Evolutionary conservation across 2,888 invertebrate genomes (phyloP).

Genomic region (Drosophila longiperda): DNA sequence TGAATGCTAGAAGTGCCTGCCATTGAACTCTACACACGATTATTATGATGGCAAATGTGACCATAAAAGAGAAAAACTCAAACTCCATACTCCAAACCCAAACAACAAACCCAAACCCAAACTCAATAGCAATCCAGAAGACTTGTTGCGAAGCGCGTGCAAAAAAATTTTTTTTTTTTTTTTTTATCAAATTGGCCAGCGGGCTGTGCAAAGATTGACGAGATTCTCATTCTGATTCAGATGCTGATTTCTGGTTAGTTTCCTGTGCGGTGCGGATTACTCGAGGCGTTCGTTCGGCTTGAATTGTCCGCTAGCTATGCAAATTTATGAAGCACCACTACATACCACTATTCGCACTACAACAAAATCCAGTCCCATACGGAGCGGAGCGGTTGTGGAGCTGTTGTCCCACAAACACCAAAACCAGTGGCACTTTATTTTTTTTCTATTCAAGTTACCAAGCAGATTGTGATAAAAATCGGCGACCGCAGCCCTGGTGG

Average conservation of each 20-base stretch:
- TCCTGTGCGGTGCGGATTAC: constrained; percentile 62
- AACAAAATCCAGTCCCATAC: constrained; percentile 36
- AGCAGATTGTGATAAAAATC: constrained; percentile 46
- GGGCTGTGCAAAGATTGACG: constrained; percentile 55
- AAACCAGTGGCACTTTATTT: constrained; percentile 71
- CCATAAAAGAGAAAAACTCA: constrained; percentile 51
- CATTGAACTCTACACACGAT: constrained; percentile 69
- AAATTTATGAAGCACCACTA: constrained; percentile 61
- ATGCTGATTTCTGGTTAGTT: constrained; percentile 64
- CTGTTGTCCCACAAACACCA: constrained; percentile 72
- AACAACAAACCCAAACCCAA: constrained; percentile 8
- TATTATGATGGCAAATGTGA: constrained; percentile 72
- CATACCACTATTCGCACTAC: constrained; percentile 9
- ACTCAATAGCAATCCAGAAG: constrained; percentile 23
- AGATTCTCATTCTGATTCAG: constrained; percentile 46
- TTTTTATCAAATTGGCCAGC: constrained; percentile 72
- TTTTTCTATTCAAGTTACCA: constrained; percentile 14
- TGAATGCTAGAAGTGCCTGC: constrained; percentile 46
- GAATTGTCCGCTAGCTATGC: constrained; percentile 60
- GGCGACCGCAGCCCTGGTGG: constrained; percentile 26
- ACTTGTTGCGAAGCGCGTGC: constrained; percentile 56
- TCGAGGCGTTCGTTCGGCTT: constrained; percentile 52
- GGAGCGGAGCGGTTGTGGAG: constrained; percentile 17
- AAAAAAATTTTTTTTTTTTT: constrained; percentile 9
- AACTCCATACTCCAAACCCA: constrained; percentile 12